phyloP scores from a whole-genome alignment of 2,888 invertebrate genomes.

The Drosophila kuntzei region DNA sequence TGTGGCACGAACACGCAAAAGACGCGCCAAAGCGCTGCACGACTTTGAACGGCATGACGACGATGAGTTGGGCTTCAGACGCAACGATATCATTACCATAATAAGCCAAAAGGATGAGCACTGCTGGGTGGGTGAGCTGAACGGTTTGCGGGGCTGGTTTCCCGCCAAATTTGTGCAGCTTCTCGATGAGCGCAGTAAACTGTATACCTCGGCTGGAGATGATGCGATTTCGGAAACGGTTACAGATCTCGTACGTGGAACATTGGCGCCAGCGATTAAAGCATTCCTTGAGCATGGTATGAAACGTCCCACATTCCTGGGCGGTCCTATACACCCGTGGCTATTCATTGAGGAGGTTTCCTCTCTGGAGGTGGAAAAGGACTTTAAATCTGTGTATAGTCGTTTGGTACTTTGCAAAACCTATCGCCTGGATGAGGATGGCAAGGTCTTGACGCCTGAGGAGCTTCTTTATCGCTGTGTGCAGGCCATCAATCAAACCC shows the following conservation, averaged over 20 bases:
- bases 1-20: slow-evolving; percentile 93
- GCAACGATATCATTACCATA: slow-evolving; percentile 99
- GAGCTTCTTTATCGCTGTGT: slow-evolving; percentile 97
- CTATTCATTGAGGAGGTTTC: slow-evolving; percentile 99
- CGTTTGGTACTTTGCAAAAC: slow-evolving; percentile 98
- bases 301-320: slow-evolving; percentile 94
- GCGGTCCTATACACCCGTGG: slow-evolving; percentile 99
- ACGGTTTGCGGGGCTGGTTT: slow-evolving; percentile 98
- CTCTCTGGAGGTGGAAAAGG: slow-evolving; percentile 97
- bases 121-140: slow-evolving; percentile 99
- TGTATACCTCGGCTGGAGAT: slow-evolving; percentile 97
- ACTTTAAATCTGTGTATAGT: slow-evolving; percentile 99
- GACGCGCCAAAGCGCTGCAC: slow-evolving; percentile 97
- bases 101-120: slow-evolving; percentile 99
- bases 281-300: slow-evolving; percentile 98
- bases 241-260: slow-evolving; percentile 97
- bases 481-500: slow-evolving; percentile 97
- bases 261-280: slow-evolving; percentile 96
- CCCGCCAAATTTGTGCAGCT: slow-evolving; percentile 98
- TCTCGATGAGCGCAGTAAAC: slow-evolving; percentile 97
- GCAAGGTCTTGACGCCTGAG: slow-evolving; percentile 99
- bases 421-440: slow-evolving; percentile 98
- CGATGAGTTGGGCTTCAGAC: slow-evolving; percentile 98
- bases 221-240: slow-evolving; percentile 98
- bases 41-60: slow-evolving; percentile 99